Base-by-base conservation (phyloP, 92 coral and sea anemone genomes). In the Diadumene lineata region DNA sequence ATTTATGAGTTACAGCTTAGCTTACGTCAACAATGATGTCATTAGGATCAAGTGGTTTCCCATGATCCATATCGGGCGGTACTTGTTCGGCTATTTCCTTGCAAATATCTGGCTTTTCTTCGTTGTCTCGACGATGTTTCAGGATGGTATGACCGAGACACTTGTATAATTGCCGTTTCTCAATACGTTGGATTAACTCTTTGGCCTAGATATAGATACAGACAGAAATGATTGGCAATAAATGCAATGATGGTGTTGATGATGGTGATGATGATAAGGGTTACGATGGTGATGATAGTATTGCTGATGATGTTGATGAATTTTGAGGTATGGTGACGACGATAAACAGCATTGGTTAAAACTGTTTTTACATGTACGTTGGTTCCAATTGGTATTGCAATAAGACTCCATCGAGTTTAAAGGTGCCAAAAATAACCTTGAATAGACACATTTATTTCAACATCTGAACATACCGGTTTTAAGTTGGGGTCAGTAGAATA, bases 71-170 rank as follows among this genome's bases (percentile, higher is more conserved):
- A 44, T 81, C 86, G 3, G 71, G 83, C 30, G 90, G 90, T n/a
- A 74, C 34, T 29, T 66, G 73, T 0, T 48, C 32, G 17, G 74
- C 85, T 18, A 91, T 84, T 32, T 84, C 93, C 22, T 38, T 13
- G 17, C 72, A 63, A 18, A 91, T 91, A 26, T 81, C 90, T 1
- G 88, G 88, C 21, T 81, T 76, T 62, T 91, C 97, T 7, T 88
- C 93, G 93, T 84, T 68, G 23, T 81, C 87, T 58, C 87, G 77
- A 0, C 19, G 74, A 13, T 62, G 31, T 44, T 70, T 80, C 9
- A 84, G 80, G 17, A 90, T 87, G 15, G 98, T 86, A 44, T 88
- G 92, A 0, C 98, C 98, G 28, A 92, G 76, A 48, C 90, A 94
- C 51, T 91, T 94, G 84, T 88, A 94, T 67, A 94, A 72, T 10